These are phyloP conservation scores for Drosophila rufa DNA, from an alignment of 1,140 invertebrate genomes.

Conservation along the genomic window DNA sequence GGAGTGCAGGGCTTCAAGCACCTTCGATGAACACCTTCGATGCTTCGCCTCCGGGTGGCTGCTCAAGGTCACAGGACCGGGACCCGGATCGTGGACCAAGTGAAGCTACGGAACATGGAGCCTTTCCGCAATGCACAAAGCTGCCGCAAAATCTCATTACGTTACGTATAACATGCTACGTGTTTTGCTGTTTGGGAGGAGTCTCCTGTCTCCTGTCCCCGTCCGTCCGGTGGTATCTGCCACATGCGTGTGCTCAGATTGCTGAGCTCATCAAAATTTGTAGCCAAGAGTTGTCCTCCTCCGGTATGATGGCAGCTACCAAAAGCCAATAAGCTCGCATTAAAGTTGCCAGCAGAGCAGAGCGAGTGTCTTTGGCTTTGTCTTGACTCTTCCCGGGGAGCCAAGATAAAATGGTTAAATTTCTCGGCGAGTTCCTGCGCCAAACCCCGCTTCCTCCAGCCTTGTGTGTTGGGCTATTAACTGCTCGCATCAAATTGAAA, in stretches of 20 bases:
- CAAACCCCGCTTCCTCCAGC: constrained; percentile 4
- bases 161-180: constrained; percentile 67
- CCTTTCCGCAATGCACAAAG: constrained; percentile 59
- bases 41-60: background rate
- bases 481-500: constrained; percentile 64
- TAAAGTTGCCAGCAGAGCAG: constrained; percentile 39
- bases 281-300: constrained; percentile 41
- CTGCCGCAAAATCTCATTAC: constrained; percentile 76
- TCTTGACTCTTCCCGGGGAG: constrained; percentile 29
- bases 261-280: constrained; percentile 67
- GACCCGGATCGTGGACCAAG: background rate
- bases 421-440: constrained; percentile 56
- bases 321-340: constrained; percentile 76
- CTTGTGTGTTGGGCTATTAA: constrained; percentile 61
- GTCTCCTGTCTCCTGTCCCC: no score
- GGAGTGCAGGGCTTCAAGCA: background rate
- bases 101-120: constrained; percentile 6
- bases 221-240: constrained; percentile 12
- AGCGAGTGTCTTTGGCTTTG: constrained; percentile 29
- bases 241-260: constrained; percentile 50
- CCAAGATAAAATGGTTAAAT: constrained; percentile 60
- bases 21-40: background rate
- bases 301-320: constrained; percentile 13
- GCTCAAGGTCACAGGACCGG: background rate
- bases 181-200: constrained; percentile 30